Evolutionary conservation across 2,888 invertebrate genomes (phyloP).

Genomic region (Hypomecis punctinalis): DNA sequence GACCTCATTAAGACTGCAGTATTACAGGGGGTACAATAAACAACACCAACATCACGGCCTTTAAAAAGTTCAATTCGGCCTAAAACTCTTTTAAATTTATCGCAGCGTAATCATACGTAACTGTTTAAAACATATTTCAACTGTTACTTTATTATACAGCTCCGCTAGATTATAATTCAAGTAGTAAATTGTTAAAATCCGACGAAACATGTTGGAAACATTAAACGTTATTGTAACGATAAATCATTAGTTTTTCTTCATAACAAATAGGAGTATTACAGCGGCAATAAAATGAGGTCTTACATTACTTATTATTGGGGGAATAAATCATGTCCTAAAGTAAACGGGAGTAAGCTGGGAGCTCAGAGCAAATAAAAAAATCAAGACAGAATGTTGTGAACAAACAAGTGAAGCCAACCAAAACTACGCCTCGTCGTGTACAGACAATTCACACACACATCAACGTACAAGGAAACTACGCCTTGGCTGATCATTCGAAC

Average conservation of each 20-base stretch:
- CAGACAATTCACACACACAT: no score
- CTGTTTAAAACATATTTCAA: background rate
- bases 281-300: constrained; percentile 26
- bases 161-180: constrained; percentile 6
- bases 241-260: constrained; percentile 32
- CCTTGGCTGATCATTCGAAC: no score
- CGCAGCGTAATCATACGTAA: background rate
- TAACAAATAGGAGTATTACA: constrained; percentile 25
- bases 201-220: constrained; percentile 19
- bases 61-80: no score
- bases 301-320: constrained; percentile 29
- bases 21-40: no score
- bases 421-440: no score
- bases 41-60: no score
- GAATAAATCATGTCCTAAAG: constrained; percentile 30
- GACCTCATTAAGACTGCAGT: no score
- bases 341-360: no score
- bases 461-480: no score
- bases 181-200: constrained; percentile 21
- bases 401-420: no score
- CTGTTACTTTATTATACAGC: constrained; percentile 2
- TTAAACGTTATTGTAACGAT: constrained; percentile 28
- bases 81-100: background rate
- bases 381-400: no score
- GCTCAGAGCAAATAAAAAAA: no score